Base-by-base conservation (phyloP, 2,113 vertebrate genomes). In the Misgurnus mizolepis region DNA sequence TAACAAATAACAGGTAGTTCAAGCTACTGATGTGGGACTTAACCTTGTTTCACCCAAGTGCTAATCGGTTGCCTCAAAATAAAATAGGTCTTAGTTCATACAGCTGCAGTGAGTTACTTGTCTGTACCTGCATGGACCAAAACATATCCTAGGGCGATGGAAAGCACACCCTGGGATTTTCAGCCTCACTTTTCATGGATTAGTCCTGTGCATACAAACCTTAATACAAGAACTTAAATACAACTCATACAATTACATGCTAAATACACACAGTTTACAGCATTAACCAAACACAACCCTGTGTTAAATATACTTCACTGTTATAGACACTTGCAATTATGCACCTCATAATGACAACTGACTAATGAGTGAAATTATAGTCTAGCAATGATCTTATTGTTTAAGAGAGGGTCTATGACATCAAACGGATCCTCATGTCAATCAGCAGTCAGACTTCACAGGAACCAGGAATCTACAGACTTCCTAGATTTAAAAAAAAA, bases 11-110 rank as follows among this genome's bases (percentile, higher is more conserved):
- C 60, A 71, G 58, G 12, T 41, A 40, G 67, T 64, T 15, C 78
- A 84, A 12, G 0, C 6, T 8, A 34, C 62, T 90, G 88, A 90
- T 88, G 90, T 87, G 81, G 85, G 62, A 67, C 78, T 43, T 56
- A 81, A 62, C 50, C 40, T 40, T 66, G 79, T 79, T 41, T 64
- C 76, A 66, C 64, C 56, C 55, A 77, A 62, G 74, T 83, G 62
- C 47, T 50, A 77, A 83, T 67, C 58, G 68, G 56, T 74, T 82
- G 86, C 81, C 1, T 53, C 56, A 67, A 62, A 22, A 9, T 62
- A 9, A 61, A 22, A 65, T 10, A 47, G 3, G 76, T 71, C 7
- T n/a, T 55, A 34, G 62, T 66, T 27, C 34, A 71, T 67, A 58
- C 49, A 78, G 68, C 10, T 0, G 27, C 27, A 34, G 5, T 7